Evolutionary conservation across 2,888 invertebrate genomes (phyloP).

Genomic region (Drosophila lacicola): DNA sequence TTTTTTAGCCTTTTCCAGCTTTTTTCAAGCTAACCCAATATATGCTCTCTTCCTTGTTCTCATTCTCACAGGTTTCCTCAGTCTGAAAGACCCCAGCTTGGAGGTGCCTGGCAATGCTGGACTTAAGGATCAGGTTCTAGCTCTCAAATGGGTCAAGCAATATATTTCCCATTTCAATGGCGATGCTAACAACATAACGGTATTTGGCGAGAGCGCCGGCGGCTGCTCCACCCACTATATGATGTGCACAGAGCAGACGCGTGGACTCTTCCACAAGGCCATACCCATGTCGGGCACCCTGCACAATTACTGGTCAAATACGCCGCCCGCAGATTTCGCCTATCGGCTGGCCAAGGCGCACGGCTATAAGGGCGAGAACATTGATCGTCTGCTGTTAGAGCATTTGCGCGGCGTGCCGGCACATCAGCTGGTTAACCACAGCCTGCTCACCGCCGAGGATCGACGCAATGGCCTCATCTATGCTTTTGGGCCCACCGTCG

Average conservation of each 20-base stretch:
- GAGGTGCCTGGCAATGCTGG: slow-evolving; percentile 86
- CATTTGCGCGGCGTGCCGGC: slow-evolving; percentile 80
- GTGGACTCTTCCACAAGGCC: slow-evolving; percentile 83
- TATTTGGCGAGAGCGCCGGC: slow-evolving; percentile 86
- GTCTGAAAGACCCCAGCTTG: slow-evolving; percentile 85
- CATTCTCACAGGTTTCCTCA: slow-evolving; percentile 85
- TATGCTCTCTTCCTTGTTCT: neutral
- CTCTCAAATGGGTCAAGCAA: slow-evolving; percentile 86
- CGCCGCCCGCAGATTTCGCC: slow-evolving; percentile 70
- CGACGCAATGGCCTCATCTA: slow-evolving; percentile 66
- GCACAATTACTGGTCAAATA: slow-evolving; percentile 78
- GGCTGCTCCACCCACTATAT: slow-evolving; percentile 85
- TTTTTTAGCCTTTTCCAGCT: too few relatives aligned
- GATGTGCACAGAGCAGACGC: slow-evolving; percentile 85
- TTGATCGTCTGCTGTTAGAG: slow-evolving; percentile 82
- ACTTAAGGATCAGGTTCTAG: slow-evolving; percentile 86
- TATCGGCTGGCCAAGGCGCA: slow-evolving; percentile 79
- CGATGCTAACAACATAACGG: slow-evolving; percentile 85
- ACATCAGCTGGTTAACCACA: slow-evolving; percentile 68
- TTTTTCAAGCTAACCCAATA: neutral
- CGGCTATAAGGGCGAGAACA: slow-evolving; percentile 81
- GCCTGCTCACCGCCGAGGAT: slow-evolving; percentile 73
- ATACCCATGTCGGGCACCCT: slow-evolving; percentile 82
- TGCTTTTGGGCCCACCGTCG: slow-evolving; percentile 81
- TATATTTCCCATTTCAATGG: slow-evolving; percentile 86